Evolutionary conservation across 1,140 invertebrate genomes (phyloP).

Genomic region (Diploscapter pachys): DNA sequence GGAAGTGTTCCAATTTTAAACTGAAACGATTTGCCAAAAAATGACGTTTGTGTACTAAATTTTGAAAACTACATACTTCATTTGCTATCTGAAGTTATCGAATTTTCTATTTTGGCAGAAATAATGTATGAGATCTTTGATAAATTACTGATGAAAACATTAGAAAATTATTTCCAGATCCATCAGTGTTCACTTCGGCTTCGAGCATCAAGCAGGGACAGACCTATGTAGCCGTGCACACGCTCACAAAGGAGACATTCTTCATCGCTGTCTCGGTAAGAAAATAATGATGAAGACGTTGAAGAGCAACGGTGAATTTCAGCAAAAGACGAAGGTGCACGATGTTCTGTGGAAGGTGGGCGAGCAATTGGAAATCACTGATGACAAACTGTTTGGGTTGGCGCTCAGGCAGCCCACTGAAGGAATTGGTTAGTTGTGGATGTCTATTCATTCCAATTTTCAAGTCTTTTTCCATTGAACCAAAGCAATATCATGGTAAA

Average conservation of each 20-base stretch:
- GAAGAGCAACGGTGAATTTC: conserved; percentile 55
- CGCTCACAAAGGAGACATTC: conserved; percentile 67
- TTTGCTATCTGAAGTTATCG: too few relatives aligned
- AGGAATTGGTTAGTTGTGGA: conserved; percentile 63
- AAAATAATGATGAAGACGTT: conserved; percentile 9
- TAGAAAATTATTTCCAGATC: neutral
- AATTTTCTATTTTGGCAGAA: neutral
- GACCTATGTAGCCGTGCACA: conserved; percentile 60
- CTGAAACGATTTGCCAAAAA: too few relatives aligned
- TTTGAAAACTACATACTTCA: too few relatives aligned
- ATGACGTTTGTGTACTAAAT: too few relatives aligned
- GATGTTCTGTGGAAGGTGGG: conserved; percentile 79
- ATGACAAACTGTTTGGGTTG: conserved; percentile 78
- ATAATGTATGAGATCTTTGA: neutral
- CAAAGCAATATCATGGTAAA: neutral
- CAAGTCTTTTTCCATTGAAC: conserved; percentile 6
- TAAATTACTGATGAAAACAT: neutral
- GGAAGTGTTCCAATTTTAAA: conserved; percentile 12
- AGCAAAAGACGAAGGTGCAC: conserved; percentile 77
- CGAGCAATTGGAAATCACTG: conserved; percentile 75
- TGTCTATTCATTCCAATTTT: conserved; percentile 18
- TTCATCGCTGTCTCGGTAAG: conserved; percentile 69
- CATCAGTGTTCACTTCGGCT: conserved; percentile 4
- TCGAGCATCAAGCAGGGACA: conserved; percentile 28
- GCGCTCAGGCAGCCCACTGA: conserved; percentile 69